Percentiles rank a stretch among this genome's conserved stretches.
Evolutionary conservation across 2,797 vertebrate genomes (phyloP).

Genomic region (Coccyzus lansbergi): DNA sequence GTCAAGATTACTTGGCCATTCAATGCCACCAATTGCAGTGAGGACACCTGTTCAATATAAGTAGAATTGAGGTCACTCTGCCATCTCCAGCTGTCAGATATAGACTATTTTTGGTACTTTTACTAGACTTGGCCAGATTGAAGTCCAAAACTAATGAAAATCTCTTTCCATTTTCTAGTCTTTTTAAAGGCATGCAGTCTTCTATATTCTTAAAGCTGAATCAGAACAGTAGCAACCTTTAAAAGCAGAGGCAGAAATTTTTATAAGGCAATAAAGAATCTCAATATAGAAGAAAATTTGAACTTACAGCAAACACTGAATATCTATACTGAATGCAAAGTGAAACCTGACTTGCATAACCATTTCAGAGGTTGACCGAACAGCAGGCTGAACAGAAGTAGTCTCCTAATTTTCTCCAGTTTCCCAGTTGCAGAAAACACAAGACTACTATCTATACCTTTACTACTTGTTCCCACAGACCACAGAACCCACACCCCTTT

Average conservation of each 20-base stretch:
- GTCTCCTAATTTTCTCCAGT: not conserved
- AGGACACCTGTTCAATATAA: not conserved
- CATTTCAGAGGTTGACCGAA: not conserved
- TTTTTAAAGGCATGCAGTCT: not conserved
- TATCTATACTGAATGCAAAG: not conserved
- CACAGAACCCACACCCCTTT: not conserved
- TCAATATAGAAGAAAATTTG: not conserved
- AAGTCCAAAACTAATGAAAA: not conserved
- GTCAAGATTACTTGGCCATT: not conserved
- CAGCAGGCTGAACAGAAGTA: not conserved
- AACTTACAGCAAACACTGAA: not conserved
- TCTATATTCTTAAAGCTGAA: not conserved
- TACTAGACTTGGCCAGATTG: not conserved
- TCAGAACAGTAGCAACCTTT: not conserved
- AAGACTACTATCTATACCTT: not conserved
- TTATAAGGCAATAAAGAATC: not conserved
- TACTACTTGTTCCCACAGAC: not conserved
- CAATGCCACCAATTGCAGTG: not conserved
- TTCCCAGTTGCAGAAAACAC: not conserved
- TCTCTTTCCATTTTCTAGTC: not conserved
- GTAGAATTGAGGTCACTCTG: not conserved
- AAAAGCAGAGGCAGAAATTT: not conserved
- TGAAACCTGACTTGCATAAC: not conserved
- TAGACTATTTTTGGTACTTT: conserved; percentile 8
- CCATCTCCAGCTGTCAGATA: not conserved